Base-by-base conservation (phyloP, 2,888 invertebrate genomes). In the Hyppa rectilinea region DNA sequence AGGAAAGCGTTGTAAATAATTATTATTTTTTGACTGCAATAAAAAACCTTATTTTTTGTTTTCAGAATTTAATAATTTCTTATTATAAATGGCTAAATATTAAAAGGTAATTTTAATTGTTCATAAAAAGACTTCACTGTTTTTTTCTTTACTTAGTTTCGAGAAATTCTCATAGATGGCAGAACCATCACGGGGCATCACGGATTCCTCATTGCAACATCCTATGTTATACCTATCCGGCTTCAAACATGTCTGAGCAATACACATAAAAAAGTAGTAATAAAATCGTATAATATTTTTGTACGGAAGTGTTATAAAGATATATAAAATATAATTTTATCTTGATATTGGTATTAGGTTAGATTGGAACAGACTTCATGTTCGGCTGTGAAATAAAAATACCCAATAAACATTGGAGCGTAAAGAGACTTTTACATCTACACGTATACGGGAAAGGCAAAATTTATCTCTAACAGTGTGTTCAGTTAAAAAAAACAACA, bases 361-460 rank as follows among this genome's bases (percentile, higher is more conserved):
- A 68, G 62, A 78, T 83, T 82, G 84, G 63, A 50, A 45, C 64
- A 68, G 53, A 70, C 75, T 80, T 73, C 72, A 81, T 79, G 60
- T 70, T 71, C 61, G 72, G 71, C 71, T 77, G 70, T 65, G 67
- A 84, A 80, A 80, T 84, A 84, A 84, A 72, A 84, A 75, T 68
- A 38, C 49, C 52, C 65, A 49, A 65, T 71, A 75, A 81, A 84
- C 55, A 49, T 53, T 5, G 53, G 40, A 36, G 45, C 61, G 61
- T 61, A 58, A 56, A 70, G 65, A 69, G 59, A 58, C 62, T 66
- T 62, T 75, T 76, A 77, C 69, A 71, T 71, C 61, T 50, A 72
- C 67, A 72, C 63, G 34, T 78, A 73, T 67, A 50, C 43, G 55
- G 53, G 36, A 31, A 80, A 75, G 77, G 74, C 50, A 60, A 66